Evolutionary conservation across 2,888 invertebrate genomes (phyloP), one percentile per base, ranked within the genome.

Genomic region (Melinaea menophilus): DNA sequence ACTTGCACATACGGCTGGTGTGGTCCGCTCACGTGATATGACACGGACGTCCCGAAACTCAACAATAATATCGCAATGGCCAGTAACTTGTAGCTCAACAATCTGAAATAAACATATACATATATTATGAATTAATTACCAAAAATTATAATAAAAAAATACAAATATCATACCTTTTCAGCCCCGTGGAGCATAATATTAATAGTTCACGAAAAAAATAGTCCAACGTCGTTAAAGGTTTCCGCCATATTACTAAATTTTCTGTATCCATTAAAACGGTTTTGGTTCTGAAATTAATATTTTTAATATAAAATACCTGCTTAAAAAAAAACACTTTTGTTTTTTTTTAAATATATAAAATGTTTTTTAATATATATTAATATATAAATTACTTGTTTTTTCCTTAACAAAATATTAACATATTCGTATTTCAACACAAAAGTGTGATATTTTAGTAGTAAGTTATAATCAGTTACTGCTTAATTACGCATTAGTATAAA

Each of bases 161-260:
- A 46, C 12, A 5, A 11, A 11, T 22, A 37, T 61, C 59, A 71
- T 75, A 91, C 91, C 89, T 86, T 71, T 88, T 86, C 66, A 90
- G 59, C 58, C 87, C 90, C 33, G 88, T 83, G 13, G 85, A 91
- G 75, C 93, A 84, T 75, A 95, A 90, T 77, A 93, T 91, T 65
- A 92, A 85, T 70, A 95, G 87, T 91, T 98, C 97, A 77, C 93
- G 92, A 75, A 92, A 84, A 88, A 95, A 96, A 88, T 96, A 97
- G 79, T 95, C 94, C 65, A 96, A 78, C 2, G 97, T 97, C 75
- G 92, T 92, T 67, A 97, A 73, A 7, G 98, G 97, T 75, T 93
- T 92, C 78, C 94, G 93, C 96, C 97, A 97, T 70, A 98, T 85
- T 69, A 97, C 96, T 70, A 91, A 70, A 69, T 84, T 96, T 75